A percentile compares a stretch with the other conserved stretches of the same genome.
phyloP scores from a whole-genome alignment of 2,888 invertebrate species.

The Sycophila texana region DNA sequence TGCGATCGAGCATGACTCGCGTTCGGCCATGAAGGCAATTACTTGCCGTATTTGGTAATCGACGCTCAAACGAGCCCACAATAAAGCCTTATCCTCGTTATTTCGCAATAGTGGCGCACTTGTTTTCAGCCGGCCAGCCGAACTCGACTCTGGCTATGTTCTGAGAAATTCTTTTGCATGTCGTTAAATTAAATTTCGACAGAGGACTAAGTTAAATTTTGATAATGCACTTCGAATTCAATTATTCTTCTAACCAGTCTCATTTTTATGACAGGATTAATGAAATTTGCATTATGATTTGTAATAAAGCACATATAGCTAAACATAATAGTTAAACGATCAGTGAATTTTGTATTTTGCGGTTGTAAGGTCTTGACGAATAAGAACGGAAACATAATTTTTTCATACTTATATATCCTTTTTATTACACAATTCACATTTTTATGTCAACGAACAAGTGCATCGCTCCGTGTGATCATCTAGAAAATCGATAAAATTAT shows the following conservation, averaged over 20 bases:
- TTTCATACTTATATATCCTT: slow-evolving; percentile 9
- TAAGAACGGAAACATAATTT: neutral
- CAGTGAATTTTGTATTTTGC: too few relatives aligned
- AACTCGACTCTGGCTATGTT: slow-evolving; percentile 12
- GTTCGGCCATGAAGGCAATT: slow-evolving; percentile 44
- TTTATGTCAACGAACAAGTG: slow-evolving; percentile 38
- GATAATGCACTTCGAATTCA: too few relatives aligned
- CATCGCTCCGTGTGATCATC: slow-evolving; percentile 13
- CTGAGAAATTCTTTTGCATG: too few relatives aligned
- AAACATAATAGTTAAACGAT: too few relatives aligned
- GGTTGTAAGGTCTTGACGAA: neutral
- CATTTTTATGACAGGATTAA: too few relatives aligned
- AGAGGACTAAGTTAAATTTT: too few relatives aligned
- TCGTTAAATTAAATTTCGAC: too few relatives aligned
- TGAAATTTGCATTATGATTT: too few relatives aligned
- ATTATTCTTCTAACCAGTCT: too few relatives aligned
- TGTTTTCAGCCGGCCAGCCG: slow-evolving; percentile 36
- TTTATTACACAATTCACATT: slow-evolving; percentile 46
- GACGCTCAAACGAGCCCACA: slow-evolving; percentile 3
- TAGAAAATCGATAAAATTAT: slow-evolving; percentile 29
- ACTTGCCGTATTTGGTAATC: slow-evolving; percentile 51
- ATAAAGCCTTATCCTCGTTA: slow-evolving; percentile 43
- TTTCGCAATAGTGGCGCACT: slow-evolving; percentile 56
- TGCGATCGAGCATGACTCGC: slow-evolving; percentile 20
- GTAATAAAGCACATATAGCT: too few relatives aligned